phyloP scores from a whole-genome alignment of 2,113 vertebrate species.

The Scatophagus argus region DNA sequence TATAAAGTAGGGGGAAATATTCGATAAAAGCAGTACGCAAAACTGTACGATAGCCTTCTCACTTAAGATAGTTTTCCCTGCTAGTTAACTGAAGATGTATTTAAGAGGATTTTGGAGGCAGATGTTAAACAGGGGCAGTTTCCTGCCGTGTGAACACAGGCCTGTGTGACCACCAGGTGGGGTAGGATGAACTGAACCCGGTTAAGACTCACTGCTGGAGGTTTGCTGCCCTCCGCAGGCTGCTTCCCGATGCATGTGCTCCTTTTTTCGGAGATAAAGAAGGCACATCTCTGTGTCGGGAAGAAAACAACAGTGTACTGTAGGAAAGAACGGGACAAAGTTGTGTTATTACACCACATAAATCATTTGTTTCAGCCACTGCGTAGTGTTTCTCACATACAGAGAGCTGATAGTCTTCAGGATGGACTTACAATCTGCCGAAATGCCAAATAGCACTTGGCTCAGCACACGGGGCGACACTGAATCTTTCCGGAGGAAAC shows the following conservation, averaged over 20 bases:
- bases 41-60: too few species aligned
- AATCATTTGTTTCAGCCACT: accelerated
- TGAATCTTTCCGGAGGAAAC: conserved; percentile 59
- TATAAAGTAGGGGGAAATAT: too few species aligned
- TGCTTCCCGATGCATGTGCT: conserved; percentile 20
- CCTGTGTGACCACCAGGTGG: conserved; percentile 26
- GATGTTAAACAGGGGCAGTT: too few species aligned
- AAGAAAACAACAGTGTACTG: conserved; percentile 10
- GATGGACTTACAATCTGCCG: conserved; percentile 41
- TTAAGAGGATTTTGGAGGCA: too few species aligned
- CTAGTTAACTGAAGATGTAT: too few species aligned
- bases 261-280: conserved; percentile 48
- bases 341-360: neutral
- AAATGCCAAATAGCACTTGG: conserved; percentile 17
- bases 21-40: too few species aligned
- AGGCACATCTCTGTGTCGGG: conserved; percentile 35
- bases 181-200: neutral
- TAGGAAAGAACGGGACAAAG: neutral
- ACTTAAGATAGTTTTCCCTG: too few species aligned
- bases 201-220: neutral
- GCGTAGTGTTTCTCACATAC: neutral
- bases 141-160: neutral
- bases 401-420: neutral
- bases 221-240: conserved; percentile 75
- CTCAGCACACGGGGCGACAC: conserved; percentile 48